These are phyloP conservation scores for Caenorhabditis doughertyi DNA, from an alignment of 2,888 invertebrate genomes.

Conservation along the genomic window DNA sequence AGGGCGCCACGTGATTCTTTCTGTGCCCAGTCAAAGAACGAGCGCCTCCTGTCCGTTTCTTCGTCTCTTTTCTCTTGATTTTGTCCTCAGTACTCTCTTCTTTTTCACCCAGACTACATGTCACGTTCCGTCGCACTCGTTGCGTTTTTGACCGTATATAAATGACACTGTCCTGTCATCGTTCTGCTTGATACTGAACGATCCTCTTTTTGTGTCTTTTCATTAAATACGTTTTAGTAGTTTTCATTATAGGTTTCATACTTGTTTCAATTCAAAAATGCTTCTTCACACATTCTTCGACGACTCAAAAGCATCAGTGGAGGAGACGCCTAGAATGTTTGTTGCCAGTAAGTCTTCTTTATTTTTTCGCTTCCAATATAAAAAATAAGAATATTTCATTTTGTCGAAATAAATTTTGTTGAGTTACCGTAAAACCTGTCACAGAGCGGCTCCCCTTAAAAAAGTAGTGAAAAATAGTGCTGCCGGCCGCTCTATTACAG, in stretches of 20 bases:
- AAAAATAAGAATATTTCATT: neutral
- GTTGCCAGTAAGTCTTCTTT: constrained; percentile 44
- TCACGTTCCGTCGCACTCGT: constrained; percentile 59
- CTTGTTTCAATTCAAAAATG: constrained; percentile 23
- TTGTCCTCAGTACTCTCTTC: constrained; percentile 43
- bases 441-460: no score
- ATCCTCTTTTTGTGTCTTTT: constrained; percentile 8
- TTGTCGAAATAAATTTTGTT: no score
- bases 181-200: neutral
- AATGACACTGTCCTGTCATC: neutral
- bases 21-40: constrained; percentile 45
- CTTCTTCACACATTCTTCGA: constrained; percentile 55
- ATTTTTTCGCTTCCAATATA: neutral
- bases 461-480: no score
- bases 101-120: constrained; percentile 55
- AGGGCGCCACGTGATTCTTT: constrained; percentile 45
- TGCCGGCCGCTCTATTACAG: no score
- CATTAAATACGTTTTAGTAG: neutral
- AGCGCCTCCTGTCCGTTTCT: constrained; percentile 24
- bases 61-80: constrained; percentile 31
- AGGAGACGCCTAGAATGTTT: constrained; percentile 55
- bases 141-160: constrained; percentile 58
- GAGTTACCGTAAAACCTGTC: no score
- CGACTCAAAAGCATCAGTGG: constrained; percentile 38
- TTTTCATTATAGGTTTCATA: constrained; percentile 12